These are phyloP conservation scores for Solenopsis fugax DNA, from an alignment of 1,140 invertebrate species.

Conservation along the genomic window DNA sequence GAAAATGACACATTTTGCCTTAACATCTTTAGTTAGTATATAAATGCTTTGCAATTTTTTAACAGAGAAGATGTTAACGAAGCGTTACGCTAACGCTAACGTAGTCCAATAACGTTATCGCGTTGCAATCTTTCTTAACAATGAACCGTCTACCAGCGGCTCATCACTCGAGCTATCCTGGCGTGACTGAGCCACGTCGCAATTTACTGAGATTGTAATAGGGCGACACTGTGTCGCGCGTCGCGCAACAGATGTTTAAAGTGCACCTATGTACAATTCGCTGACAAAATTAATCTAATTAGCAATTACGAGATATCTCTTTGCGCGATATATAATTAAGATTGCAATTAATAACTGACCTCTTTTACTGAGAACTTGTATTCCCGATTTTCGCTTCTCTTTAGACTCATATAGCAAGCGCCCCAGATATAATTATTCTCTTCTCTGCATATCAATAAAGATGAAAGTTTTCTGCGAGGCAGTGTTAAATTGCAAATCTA, in stretches of 20 bases:
- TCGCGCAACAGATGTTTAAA: slow-evolving; percentile 66
- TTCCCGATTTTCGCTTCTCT: not conserved
- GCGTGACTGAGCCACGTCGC: slow-evolving; percentile 45
- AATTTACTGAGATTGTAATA: slow-evolving; percentile 60
- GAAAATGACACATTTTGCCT: not conserved
- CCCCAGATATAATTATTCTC: not conserved
- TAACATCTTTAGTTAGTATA: not conserved
- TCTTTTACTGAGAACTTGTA: not conserved
- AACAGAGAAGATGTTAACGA: not conserved
- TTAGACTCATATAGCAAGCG: not conserved
- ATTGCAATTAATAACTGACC: not conserved
- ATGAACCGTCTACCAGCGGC: slow-evolving; percentile 19
- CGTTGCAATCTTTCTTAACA: slow-evolving; percentile 26
- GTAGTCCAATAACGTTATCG: slow-evolving; percentile 25
- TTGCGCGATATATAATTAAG: not conserved
- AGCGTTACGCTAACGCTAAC: slow-evolving; percentile 31
- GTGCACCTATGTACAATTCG: slow-evolving; percentile 10
- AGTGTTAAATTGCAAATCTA: not conserved
- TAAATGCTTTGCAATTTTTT: not conserved
- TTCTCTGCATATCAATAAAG: not conserved
- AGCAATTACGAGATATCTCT: not conserved
- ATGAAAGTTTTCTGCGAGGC: not conserved
- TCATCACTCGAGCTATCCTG: slow-evolving; percentile 32
- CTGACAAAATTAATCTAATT: slow-evolving; percentile 23
- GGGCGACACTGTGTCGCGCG: not conserved